Conservation (phyloP, 1,140 invertebrate species). For the Bombus consobrinus region DNA sequence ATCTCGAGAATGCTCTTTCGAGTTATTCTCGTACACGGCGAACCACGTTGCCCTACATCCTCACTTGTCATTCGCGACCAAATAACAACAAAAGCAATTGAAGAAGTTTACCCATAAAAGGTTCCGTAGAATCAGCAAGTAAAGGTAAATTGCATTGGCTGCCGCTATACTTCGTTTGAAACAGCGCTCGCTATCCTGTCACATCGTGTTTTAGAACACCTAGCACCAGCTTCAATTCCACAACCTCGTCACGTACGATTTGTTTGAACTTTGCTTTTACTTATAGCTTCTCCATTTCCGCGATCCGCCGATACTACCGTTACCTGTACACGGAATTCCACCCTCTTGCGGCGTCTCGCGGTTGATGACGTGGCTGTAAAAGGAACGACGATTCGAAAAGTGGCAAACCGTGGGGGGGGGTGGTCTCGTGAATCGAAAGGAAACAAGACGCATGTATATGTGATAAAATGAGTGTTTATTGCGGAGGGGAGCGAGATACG, state of each 20-base stretch:
- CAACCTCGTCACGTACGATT: conserved; percentile 70
- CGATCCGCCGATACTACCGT: conserved; percentile 32
- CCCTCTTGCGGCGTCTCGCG: not conserved
- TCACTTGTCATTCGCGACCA: not conserved
- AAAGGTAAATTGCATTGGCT: conserved; percentile 62
- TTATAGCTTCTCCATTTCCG: conserved; percentile 55
- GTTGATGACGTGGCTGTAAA: conserved; percentile 58
- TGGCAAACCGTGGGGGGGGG: not conserved
- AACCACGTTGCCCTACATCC: conserved; percentile 11
- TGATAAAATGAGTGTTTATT: conserved; percentile 62
- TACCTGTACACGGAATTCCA: conserved; percentile 32
- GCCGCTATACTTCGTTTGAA: conserved; percentile 7
- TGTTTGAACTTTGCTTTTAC: conserved; percentile 76
- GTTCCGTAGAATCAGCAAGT: conserved; percentile 6
- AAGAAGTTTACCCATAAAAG: conserved; percentile 42
- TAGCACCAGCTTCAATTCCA: conserved; percentile 41
- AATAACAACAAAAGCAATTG: conserved; percentile 34
- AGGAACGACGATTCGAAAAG: conserved; percentile 62
- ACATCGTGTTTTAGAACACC: conserved; percentile 32
- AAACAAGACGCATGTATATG: conserved; percentile 8
- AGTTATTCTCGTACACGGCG: conserved; percentile 3
- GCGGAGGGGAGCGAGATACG: conserved; percentile 39
- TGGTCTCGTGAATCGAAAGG: not conserved
- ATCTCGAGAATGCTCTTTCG: not conserved
- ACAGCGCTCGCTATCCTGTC: conserved; percentile 13